A percentile compares a stretch with the other conserved stretches of the same genome.
phyloP scores from a whole-genome alignment of 1,140 invertebrate species.

The Aphidius ervi region DNA sequence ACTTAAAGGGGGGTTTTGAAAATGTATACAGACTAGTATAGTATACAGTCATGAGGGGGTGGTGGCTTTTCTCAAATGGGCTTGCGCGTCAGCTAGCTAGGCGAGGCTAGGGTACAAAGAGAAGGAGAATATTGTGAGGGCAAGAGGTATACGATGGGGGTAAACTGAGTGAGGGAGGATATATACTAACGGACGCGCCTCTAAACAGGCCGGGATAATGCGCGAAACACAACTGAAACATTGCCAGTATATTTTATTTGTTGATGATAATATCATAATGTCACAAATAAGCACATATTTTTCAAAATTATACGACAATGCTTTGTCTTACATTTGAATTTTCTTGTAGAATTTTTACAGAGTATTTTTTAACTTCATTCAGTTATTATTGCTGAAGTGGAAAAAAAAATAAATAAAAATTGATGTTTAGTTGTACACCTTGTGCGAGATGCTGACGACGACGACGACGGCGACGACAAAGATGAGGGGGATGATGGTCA shows the following conservation, averaged over 20 bases:
- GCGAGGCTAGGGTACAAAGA: conserved; percentile 20
- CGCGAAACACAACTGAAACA: conserved; percentile 41
- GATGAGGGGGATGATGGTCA: too few relatives aligned
- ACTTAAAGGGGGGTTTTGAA: not conserved
- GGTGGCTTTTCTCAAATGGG: conserved; percentile 31
- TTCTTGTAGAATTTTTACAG: too few relatives aligned
- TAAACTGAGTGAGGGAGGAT: conserved; percentile 30
- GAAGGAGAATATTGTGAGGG: conserved; percentile 5
- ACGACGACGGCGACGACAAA: too few relatives aligned
- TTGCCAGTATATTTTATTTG: conserved; percentile 13
- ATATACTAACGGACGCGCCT: conserved; percentile 18
- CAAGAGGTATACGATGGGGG: conserved; percentile 22
- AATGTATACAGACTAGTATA: conserved; percentile 8
- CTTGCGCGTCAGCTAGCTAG: conserved; percentile 33
- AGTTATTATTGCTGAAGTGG: too few relatives aligned
- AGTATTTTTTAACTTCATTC: too few relatives aligned
- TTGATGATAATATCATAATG: too few relatives aligned
- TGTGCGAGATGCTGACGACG: too few relatives aligned
- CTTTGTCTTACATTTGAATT: too few relatives aligned
- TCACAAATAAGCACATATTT: too few relatives aligned
- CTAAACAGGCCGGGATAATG: conserved; percentile 31
- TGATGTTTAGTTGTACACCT: too few relatives aligned
- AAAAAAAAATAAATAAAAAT: too few relatives aligned
- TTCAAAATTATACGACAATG: too few relatives aligned
- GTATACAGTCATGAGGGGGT: conserved; percentile 22